Evolutionary conservation across 1,140 invertebrate species (phyloP).

Genomic region (Drosophila subpulchrella): DNA sequence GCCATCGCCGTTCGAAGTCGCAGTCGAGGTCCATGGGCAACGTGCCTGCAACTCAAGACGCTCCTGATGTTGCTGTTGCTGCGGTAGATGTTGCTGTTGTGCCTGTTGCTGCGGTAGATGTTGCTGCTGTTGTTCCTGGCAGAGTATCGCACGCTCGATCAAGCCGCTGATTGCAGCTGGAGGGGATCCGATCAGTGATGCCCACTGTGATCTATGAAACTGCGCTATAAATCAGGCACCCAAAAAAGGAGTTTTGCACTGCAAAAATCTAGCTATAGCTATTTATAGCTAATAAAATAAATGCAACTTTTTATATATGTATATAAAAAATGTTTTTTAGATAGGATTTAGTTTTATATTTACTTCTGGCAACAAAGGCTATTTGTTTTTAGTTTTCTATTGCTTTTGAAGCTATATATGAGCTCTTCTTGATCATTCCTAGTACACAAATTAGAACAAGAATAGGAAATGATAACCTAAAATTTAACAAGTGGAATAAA

Average conservation of each 20-base stretch:
- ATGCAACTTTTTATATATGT: no score
- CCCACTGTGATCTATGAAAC: conserved; percentile 26
- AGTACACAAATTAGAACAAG: no score
- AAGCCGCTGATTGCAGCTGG: conserved; percentile 71
- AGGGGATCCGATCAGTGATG: conserved; percentile 55
- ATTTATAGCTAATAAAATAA: no score
- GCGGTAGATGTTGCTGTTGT: conserved; percentile 9
- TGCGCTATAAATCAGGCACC: conserved; percentile 7
- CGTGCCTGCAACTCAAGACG: conserved; percentile 59
- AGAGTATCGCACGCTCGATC: conserved; percentile 77
- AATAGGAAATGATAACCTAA: no score
- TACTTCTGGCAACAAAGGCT: no score
- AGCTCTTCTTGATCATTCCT: no score
- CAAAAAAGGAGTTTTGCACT: background rate
- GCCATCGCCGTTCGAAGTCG: background rate
- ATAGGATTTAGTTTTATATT: no score
- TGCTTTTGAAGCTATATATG: no score
- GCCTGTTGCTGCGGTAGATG: conserved; percentile 5
- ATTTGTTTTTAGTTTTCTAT: no score
- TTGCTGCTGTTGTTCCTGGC: conserved; percentile 25
- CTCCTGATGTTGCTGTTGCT: conserved; percentile 13
- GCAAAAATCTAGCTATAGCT: background rate
- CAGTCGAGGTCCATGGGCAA: conserved; percentile 18
- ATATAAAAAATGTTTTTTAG: no score
- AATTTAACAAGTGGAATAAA: no score